A percentile compares a stretch with the other conserved stretches of the same genome.
Evolutionary conservation across 2,888 invertebrate species (phyloP).

Genomic region (Amphimallon solstitiale): DNA sequence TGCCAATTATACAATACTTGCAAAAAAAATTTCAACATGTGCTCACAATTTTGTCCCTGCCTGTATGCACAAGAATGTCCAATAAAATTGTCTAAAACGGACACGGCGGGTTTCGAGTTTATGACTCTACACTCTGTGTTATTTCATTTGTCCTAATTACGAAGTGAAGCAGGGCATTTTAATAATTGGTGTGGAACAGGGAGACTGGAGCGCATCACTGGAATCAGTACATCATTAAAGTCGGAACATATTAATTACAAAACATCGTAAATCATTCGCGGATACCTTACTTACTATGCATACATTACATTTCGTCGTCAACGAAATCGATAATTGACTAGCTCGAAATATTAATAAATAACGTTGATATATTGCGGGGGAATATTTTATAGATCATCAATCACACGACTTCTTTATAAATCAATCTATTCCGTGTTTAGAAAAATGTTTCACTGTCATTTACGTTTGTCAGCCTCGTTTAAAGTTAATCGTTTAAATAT

Average conservation of each 20-base stretch:
- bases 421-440: too few relatives aligned
- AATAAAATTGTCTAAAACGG: too few relatives aligned
- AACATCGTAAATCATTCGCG: slow-evolving; percentile 19
- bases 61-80: too few relatives aligned
- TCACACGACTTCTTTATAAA: background rate
- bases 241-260: slow-evolving; percentile 26
- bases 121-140: background rate
- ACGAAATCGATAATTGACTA: slow-evolving; percentile 24
- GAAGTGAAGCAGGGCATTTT: slow-evolving; percentile 8
- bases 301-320: slow-evolving; percentile 1
- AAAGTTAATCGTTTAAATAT: too few relatives aligned
- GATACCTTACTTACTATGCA: too few relatives aligned
- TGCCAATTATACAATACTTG: too few relatives aligned
- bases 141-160: slow-evolving; percentile 22
- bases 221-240: slow-evolving; percentile 10
- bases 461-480: too few relatives aligned
- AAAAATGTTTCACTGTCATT: too few relatives aligned
- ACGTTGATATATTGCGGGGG: background rate
- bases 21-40: too few relatives aligned
- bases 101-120: too few relatives aligned
- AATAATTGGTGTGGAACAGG: slow-evolving; percentile 4
- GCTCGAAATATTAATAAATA: slow-evolving; percentile 25
- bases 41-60: too few relatives aligned
- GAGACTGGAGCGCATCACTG: too few relatives aligned
- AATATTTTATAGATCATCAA: slow-evolving; percentile 22